These are phyloP conservation scores for Narcine bancroftii DNA, from an alignment of 2,113 vertebrate genomes.

Conservation along the genomic window DNA sequence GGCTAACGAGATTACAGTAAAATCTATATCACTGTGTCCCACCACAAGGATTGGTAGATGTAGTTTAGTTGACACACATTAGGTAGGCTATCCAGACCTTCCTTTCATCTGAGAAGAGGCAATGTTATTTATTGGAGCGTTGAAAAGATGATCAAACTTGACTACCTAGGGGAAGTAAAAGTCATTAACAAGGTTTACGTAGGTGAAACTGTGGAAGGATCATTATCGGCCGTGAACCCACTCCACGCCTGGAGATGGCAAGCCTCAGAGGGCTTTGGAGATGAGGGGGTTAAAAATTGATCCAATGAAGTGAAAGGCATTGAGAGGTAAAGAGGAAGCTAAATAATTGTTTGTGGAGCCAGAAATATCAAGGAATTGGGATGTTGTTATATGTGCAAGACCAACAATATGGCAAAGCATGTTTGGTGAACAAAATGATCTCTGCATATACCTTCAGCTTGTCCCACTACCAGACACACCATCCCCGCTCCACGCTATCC, in stretches of 20 bases:
- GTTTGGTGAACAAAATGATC: background rate
- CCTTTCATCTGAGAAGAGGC: too few relatives aligned
- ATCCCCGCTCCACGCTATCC: too few relatives aligned
- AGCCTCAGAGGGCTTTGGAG: too few relatives aligned
- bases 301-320: background rate
- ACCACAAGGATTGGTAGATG: background rate
- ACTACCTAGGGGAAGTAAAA: too few relatives aligned
- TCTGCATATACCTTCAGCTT: too few relatives aligned
- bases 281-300: background rate
- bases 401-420: background rate
- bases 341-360: background rate
- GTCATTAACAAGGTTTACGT: too few relatives aligned
- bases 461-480: too few relatives aligned
- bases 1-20: background rate
- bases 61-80: background rate
- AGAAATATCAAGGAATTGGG: background rate
- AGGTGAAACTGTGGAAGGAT: too few relatives aligned
- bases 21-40: background rate
- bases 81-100: background rate
- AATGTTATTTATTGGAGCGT: too few relatives aligned
- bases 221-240: too few relatives aligned
- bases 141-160: too few relatives aligned
- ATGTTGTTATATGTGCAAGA: background rate
- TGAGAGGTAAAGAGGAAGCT: background rate
- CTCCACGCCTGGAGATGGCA: too few relatives aligned